A percentile compares a stretch with the other conserved stretches of the same genome.
phyloP scores from a whole-genome alignment of 2,888 invertebrate species.

The Aphodius sticticus region DNA sequence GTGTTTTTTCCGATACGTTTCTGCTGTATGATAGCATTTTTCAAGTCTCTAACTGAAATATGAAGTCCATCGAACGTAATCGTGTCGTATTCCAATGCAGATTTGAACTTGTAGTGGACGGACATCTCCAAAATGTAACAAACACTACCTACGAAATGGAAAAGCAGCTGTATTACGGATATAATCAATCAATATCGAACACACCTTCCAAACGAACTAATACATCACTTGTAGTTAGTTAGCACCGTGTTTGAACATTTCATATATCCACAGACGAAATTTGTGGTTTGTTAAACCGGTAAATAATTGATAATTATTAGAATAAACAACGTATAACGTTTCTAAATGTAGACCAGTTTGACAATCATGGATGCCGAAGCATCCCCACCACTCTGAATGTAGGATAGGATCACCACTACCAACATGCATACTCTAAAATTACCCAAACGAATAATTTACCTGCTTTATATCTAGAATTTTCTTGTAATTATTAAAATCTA shows the following conservation, averaged over 20 bases:
- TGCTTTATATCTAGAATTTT: too few relatives aligned
- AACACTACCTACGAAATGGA: not conserved
- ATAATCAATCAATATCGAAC: conserved; percentile 28
- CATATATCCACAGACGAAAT: not conserved
- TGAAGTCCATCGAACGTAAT: conserved; percentile 97
- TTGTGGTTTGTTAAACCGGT: not conserved
- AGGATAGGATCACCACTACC: too few relatives aligned
- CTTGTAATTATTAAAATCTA: too few relatives aligned
- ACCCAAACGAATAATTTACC: too few relatives aligned
- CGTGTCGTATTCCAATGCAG: conserved; percentile 94
- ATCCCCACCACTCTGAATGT: not conserved
- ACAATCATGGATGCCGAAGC: not conserved
- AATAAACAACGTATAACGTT: not conserved
- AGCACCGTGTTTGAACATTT: not conserved
- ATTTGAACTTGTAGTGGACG: conserved; percentile 99
- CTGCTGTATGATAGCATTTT: conserved; percentile 93
- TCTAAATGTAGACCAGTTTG: not conserved
- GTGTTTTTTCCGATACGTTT: conserved; percentile 93
- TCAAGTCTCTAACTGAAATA: conserved; percentile 94
- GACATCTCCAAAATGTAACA: conserved; percentile 71
- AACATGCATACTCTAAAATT: too few relatives aligned
- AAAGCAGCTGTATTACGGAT: not conserved
- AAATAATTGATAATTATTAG: not conserved
- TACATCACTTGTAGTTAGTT: not conserved
- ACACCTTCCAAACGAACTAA: not conserved